Evolutionary conservation across 2,113 vertebrate genomes (phyloP).

Genomic region (Takifugu flavidus): DNA sequence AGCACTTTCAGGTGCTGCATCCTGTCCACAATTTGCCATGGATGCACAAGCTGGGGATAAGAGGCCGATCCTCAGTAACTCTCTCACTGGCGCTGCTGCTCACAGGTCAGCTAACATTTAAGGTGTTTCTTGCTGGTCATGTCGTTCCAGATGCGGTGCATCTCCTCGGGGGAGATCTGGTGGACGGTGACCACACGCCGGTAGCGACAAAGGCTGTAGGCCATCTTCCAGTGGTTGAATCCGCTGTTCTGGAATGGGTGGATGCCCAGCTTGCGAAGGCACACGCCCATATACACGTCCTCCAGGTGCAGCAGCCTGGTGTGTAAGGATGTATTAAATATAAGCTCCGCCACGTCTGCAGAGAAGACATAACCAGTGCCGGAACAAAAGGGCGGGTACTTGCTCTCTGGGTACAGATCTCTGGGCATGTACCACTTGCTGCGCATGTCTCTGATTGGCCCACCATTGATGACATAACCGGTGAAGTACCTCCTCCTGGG

Average conservation of each 20-base stretch:
- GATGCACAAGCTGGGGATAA: background rate
- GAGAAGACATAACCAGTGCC: constrained; percentile 98
- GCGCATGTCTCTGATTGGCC: constrained; percentile 93
- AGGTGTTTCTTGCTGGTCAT: constrained; percentile 99
- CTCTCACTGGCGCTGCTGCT: background rate
- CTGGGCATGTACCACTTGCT: constrained; percentile 99
- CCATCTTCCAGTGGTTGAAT: constrained; percentile 99
- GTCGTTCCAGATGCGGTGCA: constrained; percentile 98
- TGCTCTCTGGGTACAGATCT: constrained; percentile 94
- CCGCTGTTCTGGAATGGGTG: constrained; percentile 98
- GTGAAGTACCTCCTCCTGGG: constrained; percentile 94
- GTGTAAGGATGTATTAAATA: constrained; percentile 95
- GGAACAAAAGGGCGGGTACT: constrained; percentile 97
- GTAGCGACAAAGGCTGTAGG: constrained; percentile 95
- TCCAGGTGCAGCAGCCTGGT: constrained; percentile 97
- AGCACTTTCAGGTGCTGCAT: constrained; percentile 3
- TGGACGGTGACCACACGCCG: constrained; percentile 95
- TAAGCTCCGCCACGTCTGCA: constrained; percentile 92
- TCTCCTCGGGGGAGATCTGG: constrained; percentile 97
- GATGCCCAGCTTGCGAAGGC: constrained; percentile 93
- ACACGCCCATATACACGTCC: constrained; percentile 95
- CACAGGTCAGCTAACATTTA: constrained; percentile 80
- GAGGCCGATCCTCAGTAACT: constrained; percentile 4
- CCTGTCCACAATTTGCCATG: constrained; percentile 14
- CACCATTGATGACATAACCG: constrained; percentile 95